Evolutionary conservation across 2,113 vertebrate species (phyloP).

Genomic region (Calyptommatus sinebrachiatus): DNA sequence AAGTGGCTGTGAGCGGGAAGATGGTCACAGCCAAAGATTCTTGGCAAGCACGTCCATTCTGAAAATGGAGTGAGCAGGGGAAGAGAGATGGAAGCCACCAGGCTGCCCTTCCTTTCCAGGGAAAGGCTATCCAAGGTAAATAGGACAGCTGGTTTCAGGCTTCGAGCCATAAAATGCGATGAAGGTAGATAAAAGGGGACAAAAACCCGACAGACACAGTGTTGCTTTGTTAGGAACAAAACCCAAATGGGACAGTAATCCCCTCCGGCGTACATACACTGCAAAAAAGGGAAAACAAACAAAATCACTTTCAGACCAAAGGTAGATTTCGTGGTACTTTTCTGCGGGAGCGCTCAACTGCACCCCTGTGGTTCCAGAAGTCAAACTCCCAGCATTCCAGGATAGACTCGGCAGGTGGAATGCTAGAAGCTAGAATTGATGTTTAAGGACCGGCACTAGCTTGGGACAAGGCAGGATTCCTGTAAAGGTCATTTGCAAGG

Average conservation of each 20-base stretch:
- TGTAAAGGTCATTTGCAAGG: too few species aligned
- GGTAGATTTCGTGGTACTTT: not conserved
- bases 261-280: not conserved
- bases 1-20: not conserved
- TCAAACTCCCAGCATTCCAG: too few species aligned
- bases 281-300: not conserved
- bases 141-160: slow-evolving; percentile 5
- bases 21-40: not conserved
- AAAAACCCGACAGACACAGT: not conserved
- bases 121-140: slow-evolving; percentile 5
- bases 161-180: not conserved
- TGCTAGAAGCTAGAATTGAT: too few species aligned
- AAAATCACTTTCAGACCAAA: not conserved
- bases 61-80: not conserved
- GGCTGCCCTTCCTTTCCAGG: not conserved
- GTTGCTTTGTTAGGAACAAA: not conserved
- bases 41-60: not conserved
- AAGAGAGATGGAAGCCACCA: too few species aligned
- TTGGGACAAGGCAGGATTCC: too few species aligned
- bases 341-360: too few species aligned
- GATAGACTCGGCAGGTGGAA: too few species aligned
- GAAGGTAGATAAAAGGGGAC: not conserved
- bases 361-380: too few species aligned
- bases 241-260: not conserved
- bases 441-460: too few species aligned